Conservation (phyloP, 2,888 invertebrate species). For the Rapana venosa region DNA sequence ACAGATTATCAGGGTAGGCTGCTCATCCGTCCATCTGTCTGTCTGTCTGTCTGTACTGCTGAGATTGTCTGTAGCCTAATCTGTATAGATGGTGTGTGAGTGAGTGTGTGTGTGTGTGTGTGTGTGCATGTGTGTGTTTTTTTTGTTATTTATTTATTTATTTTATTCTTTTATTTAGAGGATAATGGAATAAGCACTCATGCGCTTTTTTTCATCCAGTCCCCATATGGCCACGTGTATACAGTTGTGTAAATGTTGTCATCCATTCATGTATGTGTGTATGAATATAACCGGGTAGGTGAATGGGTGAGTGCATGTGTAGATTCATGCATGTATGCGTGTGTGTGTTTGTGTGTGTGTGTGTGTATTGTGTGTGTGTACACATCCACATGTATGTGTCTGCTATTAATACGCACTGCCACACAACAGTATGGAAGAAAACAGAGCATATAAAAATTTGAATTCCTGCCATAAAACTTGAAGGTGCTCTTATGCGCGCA, state of each 20-base stretch:
- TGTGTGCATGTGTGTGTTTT: not conserved
- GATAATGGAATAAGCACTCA: too few species aligned
- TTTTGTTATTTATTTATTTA: too few species aligned
- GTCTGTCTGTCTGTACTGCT: too few species aligned
- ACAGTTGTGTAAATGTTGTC: not conserved
- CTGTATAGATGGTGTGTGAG: not conserved
- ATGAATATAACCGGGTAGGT: not conserved
- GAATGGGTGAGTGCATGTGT: not conserved
- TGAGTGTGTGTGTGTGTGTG: constrained; percentile 1
- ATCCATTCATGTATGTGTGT: not conserved
- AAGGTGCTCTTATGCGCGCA: too few species aligned
- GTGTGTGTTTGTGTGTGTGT: not conserved
- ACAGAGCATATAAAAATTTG: too few species aligned
- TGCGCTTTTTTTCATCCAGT: too few species aligned
- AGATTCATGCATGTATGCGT: not conserved
- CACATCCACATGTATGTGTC: not conserved
- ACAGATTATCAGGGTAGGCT: not conserved
- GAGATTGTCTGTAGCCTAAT: not conserved
- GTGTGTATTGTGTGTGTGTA: not conserved
- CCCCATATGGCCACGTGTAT: too few species aligned
- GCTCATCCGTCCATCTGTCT: too few species aligned
- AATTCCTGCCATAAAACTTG: too few species aligned
- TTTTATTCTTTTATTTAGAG: too few species aligned
- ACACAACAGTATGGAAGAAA: too few species aligned
- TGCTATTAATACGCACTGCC: not conserved